phyloP scores from a whole-genome alignment of 2,797 vertebrate species.

The Melanotaenia maccullochi region DNA sequence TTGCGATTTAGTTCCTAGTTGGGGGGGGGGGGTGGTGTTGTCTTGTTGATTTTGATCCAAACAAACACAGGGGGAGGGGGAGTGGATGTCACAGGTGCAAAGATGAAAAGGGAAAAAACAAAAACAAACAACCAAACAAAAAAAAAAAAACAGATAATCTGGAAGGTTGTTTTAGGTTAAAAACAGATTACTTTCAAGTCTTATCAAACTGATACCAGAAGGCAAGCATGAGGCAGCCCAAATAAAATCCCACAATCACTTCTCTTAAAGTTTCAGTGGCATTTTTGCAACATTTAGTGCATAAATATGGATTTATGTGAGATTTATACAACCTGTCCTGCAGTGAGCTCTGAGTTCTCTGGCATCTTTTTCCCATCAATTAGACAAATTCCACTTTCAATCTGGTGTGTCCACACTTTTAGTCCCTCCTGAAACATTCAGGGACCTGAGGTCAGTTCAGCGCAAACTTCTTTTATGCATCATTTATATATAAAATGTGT shows the following conservation, averaged over 20 bases:
- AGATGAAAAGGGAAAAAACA: too few species aligned
- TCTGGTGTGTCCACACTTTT: conserved; percentile 87
- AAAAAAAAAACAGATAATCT: too few species aligned
- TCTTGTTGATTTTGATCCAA: too few species aligned
- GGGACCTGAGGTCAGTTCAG: conserved; percentile 11
- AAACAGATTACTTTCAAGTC: neutral
- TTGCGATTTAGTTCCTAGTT: too few species aligned
- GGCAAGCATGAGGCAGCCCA: too few species aligned
- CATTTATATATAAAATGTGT: neutral
- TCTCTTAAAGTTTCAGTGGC: neutral
- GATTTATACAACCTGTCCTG: conserved; percentile 63
- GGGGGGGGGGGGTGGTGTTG: too few species aligned
- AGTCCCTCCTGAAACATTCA: conserved; percentile 86
- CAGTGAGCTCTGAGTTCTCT: conserved; percentile 82
- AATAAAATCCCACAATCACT: neutral
- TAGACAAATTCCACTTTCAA: conserved; percentile 87
- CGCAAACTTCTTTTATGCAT: neutral
- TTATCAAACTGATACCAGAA: neutral
- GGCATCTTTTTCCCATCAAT: conserved; percentile 87
- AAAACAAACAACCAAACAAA: too few species aligned
- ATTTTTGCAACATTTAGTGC: neutral
- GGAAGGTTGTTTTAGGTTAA: neutral
- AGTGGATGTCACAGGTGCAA: too few species aligned
- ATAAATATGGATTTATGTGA: neutral
- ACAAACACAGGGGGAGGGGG: too few species aligned